Percentiles rank a stretch among this genome's conserved stretches.
phyloP scores from a whole-genome alignment of 2,888 invertebrate species.

The Chirona hameri region DNA sequence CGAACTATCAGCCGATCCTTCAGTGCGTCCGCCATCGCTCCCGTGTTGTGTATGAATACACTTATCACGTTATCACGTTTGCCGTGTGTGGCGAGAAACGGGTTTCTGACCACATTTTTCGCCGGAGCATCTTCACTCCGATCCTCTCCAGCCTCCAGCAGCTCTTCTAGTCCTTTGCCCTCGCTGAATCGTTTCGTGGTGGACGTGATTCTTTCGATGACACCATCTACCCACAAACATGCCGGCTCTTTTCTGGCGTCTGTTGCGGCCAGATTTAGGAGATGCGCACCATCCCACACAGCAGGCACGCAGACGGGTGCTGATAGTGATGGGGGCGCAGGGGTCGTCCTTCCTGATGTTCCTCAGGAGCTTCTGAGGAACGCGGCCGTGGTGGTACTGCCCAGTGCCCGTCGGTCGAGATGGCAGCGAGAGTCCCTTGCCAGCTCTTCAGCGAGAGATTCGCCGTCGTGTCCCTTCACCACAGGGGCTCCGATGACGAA shows the following conservation, averaged over 20 bases:
- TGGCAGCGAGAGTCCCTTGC: not conserved
- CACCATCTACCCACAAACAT: not conserved
- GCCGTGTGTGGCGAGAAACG: too few species aligned
- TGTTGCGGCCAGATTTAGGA: not conserved
- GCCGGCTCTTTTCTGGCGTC: not conserved
- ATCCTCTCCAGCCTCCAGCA: too few species aligned
- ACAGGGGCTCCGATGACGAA: not conserved
- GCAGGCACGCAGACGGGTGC: not conserved
- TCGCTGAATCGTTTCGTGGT: not conserved
- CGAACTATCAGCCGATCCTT: too few species aligned
- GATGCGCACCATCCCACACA: conserved; percentile 2
- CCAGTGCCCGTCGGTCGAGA: not conserved
- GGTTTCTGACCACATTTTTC: too few species aligned
- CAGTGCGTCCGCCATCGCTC: too few species aligned
- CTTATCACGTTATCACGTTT: too few species aligned
- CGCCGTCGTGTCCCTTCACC: not conserved
- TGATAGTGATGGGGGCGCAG: not conserved
- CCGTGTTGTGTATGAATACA: too few species aligned
- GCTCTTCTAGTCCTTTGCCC: too few species aligned
- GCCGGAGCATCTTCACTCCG: too few species aligned
- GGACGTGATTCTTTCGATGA: not conserved
- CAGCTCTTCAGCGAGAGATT: not conserved
- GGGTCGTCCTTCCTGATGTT: not conserved
- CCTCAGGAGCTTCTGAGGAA: not conserved
- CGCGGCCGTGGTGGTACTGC: not conserved